These are phyloP conservation scores for Diglossa cyanea DNA, from an alignment of 2,797 vertebrate genomes.

Conservation along the genomic window DNA sequence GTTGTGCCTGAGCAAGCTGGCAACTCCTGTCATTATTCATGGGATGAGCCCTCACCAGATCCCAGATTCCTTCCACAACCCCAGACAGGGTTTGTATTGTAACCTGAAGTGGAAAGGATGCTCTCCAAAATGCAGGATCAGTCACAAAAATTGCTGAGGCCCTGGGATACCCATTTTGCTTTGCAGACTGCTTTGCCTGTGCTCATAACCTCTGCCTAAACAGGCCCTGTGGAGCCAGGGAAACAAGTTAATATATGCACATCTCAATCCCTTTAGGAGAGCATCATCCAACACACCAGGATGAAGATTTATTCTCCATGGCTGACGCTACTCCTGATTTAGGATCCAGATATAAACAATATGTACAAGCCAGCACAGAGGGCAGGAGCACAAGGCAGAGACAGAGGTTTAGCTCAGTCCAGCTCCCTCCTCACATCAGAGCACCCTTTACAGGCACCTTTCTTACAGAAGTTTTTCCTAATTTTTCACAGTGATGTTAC, in stretches of 20 bases:
- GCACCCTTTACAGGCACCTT: not conserved
- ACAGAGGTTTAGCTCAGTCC: not conserved
- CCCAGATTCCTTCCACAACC: not conserved
- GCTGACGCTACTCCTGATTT: not conserved
- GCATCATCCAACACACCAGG: not conserved
- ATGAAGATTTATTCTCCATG: not conserved
- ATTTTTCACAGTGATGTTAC: not conserved
- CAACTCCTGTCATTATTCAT: not conserved
- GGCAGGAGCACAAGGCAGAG: not conserved
- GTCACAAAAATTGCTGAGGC: accelerated
- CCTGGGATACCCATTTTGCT: not conserved
- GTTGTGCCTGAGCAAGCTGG: not conserved
- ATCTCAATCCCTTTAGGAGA: not conserved
- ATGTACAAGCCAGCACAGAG: accelerated
- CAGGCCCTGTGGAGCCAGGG: not conserved
- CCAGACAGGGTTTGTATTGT: not conserved
- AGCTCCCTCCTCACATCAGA: not conserved
- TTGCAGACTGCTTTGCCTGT: not conserved
- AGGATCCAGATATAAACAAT: not conserved
- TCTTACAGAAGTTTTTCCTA: not conserved
- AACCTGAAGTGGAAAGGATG: not conserved
- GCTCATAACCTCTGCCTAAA: not conserved
- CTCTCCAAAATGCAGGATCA: not conserved
- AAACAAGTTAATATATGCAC: not conserved
- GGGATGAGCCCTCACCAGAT: not conserved